Percentiles rank a stretch among this genome's conserved stretches.
Conservation (phyloP, 2,888 invertebrate genomes). For the Keiferia lycopersicella region DNA sequence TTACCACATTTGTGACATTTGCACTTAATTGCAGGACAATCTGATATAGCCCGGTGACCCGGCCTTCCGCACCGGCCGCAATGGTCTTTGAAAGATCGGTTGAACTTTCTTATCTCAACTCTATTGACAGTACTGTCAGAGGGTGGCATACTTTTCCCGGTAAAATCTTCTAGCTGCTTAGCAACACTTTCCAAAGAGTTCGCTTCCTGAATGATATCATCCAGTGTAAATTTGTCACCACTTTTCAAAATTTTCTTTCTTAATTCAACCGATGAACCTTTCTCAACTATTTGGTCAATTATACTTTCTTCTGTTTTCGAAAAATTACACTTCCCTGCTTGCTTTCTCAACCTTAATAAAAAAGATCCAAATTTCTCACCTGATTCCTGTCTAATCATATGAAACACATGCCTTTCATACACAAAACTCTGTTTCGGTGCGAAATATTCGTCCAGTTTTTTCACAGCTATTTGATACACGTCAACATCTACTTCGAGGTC, state of each 20-base stretch:
- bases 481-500: slow-evolving; percentile 16
- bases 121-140: neutral
- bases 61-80: neutral
- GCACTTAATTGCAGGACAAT: neutral
- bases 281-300: slow-evolving; percentile 12
- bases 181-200: neutral
- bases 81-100: neutral
- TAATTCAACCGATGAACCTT: neutral
- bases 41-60: neutral
- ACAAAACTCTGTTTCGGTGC: slow-evolving; percentile 29
- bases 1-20: slow-evolving; percentile 31
- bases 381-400: slow-evolving; percentile 30
- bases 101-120: neutral
- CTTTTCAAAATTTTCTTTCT: slow-evolving; percentile 1
- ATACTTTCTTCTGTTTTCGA: neutral
- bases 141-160: neutral
- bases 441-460: slow-evolving; percentile 31
- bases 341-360: neutral
- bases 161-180: neutral
- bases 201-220: neutral
- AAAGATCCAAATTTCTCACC: slow-evolving; percentile 33
- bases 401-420: slow-evolving; percentile 32
- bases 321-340: neutral
- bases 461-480: slow-evolving; percentile 26
- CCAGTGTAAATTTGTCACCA: neutral